Percentiles rank a stretch among this genome's conserved stretches.
Evolutionary conservation across 2,888 invertebrate species (phyloP).

Genomic region (Nymphalis c-album): DNA sequence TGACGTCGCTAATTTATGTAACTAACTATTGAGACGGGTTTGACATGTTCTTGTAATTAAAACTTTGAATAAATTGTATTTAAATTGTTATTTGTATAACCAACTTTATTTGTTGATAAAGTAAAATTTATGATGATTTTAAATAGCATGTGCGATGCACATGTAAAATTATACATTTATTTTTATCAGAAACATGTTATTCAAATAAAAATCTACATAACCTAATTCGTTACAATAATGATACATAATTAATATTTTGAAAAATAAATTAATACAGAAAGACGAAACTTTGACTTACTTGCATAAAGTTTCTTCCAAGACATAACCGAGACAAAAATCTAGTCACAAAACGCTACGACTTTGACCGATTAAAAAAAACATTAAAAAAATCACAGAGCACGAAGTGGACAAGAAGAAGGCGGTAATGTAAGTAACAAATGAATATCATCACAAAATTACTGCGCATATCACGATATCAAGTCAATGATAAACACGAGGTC

Average conservation of each 20-base stretch:
- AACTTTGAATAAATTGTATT: not conserved
- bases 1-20: slow-evolving; percentile 11
- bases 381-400: slow-evolving; percentile 14
- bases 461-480: slow-evolving; percentile 71
- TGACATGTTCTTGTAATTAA: slow-evolving; percentile 5
- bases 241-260: not conserved
- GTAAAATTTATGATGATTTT: not conserved
- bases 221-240: not conserved
- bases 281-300: slow-evolving; percentile 49
- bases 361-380: slow-evolving; percentile 1
- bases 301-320: slow-evolving; percentile 55
- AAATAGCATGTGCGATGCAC: no score
- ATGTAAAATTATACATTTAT: no score
- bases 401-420: slow-evolving; percentile 46
- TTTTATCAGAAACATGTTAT: no score
- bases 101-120: not conserved
- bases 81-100: not conserved
- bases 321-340: slow-evolving; percentile 37
- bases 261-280: not conserved
- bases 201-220: no score
- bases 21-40: slow-evolving; percentile 2
- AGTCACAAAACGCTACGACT: slow-evolving; percentile 1
- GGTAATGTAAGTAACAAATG: slow-evolving; percentile 53
- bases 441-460: slow-evolving; percentile 62
- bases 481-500: slow-evolving; percentile 75